Percentiles rank a stretch among this genome's conserved stretches.
These are phyloP conservation scores for Limenitis camilla DNA, from an alignment of 2,888 invertebrate species.

Conservation along the genomic window DNA sequence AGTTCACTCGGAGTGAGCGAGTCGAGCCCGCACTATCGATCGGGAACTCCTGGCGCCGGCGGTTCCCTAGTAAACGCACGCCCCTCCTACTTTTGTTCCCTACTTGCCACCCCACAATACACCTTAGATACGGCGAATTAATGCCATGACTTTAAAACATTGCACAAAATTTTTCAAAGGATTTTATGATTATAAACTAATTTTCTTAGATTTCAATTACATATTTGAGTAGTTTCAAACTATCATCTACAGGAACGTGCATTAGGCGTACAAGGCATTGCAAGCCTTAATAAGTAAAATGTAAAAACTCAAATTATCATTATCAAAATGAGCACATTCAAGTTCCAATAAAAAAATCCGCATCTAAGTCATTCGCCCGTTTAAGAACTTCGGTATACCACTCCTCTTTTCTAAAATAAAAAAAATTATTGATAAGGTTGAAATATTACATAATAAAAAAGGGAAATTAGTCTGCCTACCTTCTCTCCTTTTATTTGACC, in stretches of 20 bases:
- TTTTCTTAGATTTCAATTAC: not conserved
- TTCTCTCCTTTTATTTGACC: constrained; percentile 6
- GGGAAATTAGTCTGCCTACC: too few species aligned
- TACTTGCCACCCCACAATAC: constrained; percentile 20
- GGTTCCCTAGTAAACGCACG: constrained; percentile 67
- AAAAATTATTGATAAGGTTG: too few species aligned
- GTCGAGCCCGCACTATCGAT: constrained; percentile 58
- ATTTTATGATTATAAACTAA: constrained; percentile 1
- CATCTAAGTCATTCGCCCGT: too few species aligned
- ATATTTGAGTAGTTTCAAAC: not conserved
- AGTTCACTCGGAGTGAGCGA: constrained; percentile 46
- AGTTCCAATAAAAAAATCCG: too few species aligned
- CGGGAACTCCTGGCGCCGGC: constrained; percentile 64
- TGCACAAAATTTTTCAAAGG: not conserved
- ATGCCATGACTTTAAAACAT: constrained; percentile 21
- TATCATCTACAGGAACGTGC: too few species aligned
- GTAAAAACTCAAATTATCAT: too few species aligned
- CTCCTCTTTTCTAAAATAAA: too few species aligned
- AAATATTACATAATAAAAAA: too few species aligned
- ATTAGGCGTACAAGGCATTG: too few species aligned
- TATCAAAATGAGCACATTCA: too few species aligned
- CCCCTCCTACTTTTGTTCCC: constrained; percentile 44
- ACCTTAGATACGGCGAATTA: constrained; percentile 20
- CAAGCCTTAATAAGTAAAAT: too few species aligned
- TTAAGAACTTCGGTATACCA: too few species aligned